Base-by-base conservation (phyloP, 2,888 invertebrate species). In the Desoria tigrina region DNA sequence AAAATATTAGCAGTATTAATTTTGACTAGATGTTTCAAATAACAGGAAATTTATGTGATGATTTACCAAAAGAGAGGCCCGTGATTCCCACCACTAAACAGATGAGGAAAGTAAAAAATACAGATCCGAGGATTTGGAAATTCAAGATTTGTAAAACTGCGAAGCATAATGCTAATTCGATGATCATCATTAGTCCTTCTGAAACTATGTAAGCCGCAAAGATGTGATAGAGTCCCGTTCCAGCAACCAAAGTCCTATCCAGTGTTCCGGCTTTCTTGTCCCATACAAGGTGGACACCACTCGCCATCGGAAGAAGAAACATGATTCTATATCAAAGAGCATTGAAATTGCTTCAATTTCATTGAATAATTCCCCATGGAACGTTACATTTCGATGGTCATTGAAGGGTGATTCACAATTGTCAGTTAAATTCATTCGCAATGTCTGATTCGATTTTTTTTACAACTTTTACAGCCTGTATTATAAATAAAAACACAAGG, bases 211-310 rank as follows among this genome's bases (percentile, higher is more conserved):
- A 21, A n/a, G 55, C 23, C 3, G 32, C 18, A 18, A 55, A 9
- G 7, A 32, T 16, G 21, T 55, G 55, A 32, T n/a, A n/a, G 37
- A 32, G 18, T 4, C n/a, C 27, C 32, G 18, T 6, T 32, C 26
- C 23, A 55, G 27, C 32, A 18, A 6, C 55, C 14, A 16, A 4
- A 16, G 32, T 26, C 11, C 55, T 11, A 4, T 27, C 32, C 7
- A 55, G 55, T 6, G 55, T 55, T 18, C 55, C 55, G 4, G 23
- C 28, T 32, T 55, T 55, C 6, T 27, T 23, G 32, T 55, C 55
- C 27, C 27, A 9, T 6, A 55, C 18, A 11, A 55, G 14, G 4
- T 11, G 6, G 4, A 55, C 16, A 7, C 32, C 55, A 6, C 3
- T 9, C 7, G 37, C 28, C 32, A 32, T 55, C 14, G 55, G 55